Evolutionary conservation across 2,888 invertebrate species (phyloP), one percentile per base, ranked within the genome.

Genomic region (Phyllotreta striolata): DNA sequence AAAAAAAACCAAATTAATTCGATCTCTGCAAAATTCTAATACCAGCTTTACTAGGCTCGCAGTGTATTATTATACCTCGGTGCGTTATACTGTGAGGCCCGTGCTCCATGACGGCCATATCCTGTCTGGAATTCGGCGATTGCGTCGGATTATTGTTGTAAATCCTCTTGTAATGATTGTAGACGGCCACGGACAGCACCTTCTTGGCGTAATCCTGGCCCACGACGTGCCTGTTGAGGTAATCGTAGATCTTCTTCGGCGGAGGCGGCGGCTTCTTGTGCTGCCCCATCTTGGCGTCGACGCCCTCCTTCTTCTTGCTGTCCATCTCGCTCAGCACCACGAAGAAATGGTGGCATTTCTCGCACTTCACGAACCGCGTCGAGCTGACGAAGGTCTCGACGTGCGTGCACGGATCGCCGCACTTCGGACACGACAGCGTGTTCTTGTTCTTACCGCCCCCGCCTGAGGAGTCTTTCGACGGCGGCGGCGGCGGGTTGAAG

Each of bases 141-240:
- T 81, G 83, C 44, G 77, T 78, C 72, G 89, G 90, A 65, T 93
- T 86, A 83, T 98, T 98, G 82, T 98, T 96, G 82, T 93, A 94
- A 77, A 99, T 95, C 75, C 98, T 86, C 84, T 98, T 98, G 83
- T 98, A 99, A 81, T 99, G 99, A 84, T 98, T 98, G 84, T 99
- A 99, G 0, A 99, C 98, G 8, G 98, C 98, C 39, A 98, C 98
- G 0, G 98, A 91, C 40, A 99, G 84, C 41, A 82, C 82, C 83
- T 98, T 98, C 84, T 99, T 99, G 0, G 98, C 98, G 81, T 92
- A 89, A 71, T 97, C 95, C 82, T 99, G 98, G 0, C 98, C 99
- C 14, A 99, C 91, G 9, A 99, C 98, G 84, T 97, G 96, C 77
- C 92, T 92, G 84, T 98, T 94, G 70, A 99, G 84, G 83, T 95